phyloP scores from a whole-genome alignment of 1,140 invertebrate species.

The Calycopis cecrops region DNA sequence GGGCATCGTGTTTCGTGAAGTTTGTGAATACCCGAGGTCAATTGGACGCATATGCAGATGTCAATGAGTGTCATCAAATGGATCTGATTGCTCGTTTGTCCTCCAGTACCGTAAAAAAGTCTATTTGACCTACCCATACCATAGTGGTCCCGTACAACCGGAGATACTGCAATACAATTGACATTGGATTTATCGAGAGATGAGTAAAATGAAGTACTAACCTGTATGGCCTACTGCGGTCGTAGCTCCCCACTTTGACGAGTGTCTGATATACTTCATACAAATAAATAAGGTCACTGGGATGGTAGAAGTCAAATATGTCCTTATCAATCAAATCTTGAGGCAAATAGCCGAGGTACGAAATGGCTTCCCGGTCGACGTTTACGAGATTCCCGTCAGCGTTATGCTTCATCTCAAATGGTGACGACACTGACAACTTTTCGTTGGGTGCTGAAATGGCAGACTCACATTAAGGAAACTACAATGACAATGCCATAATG shows the following conservation, averaged over 20 bases:
- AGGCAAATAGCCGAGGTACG: slow-evolving; percentile 90
- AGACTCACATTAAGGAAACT: not conserved
- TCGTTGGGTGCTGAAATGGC: slow-evolving; percentile 79
- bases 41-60: too few species aligned
- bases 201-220: slow-evolving; percentile 22
- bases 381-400: slow-evolving; percentile 84
- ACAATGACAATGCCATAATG: not conserved
- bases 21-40: too few species aligned
- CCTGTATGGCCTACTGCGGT: slow-evolving; percentile 84
- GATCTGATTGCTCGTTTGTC: too few species aligned
- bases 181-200: not conserved
- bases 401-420: slow-evolving; percentile 86
- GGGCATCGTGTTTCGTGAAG: too few species aligned
- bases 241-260: slow-evolving; percentile 76
- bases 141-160: too few species aligned
- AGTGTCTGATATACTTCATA: slow-evolving; percentile 90
- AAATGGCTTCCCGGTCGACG: slow-evolving; percentile 86
- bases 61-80: too few species aligned
- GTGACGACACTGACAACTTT: slow-evolving; percentile 42
- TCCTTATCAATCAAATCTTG: slow-evolving; percentile 90
- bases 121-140: too few species aligned
- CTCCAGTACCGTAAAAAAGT: too few species aligned
- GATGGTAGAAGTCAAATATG: slow-evolving; percentile 91
- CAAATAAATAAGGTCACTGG: slow-evolving; percentile 86
- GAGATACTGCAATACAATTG: not conserved